Conservation (phyloP, 2,113 vertebrate genomes). For the Chauna torquata region DNA sequence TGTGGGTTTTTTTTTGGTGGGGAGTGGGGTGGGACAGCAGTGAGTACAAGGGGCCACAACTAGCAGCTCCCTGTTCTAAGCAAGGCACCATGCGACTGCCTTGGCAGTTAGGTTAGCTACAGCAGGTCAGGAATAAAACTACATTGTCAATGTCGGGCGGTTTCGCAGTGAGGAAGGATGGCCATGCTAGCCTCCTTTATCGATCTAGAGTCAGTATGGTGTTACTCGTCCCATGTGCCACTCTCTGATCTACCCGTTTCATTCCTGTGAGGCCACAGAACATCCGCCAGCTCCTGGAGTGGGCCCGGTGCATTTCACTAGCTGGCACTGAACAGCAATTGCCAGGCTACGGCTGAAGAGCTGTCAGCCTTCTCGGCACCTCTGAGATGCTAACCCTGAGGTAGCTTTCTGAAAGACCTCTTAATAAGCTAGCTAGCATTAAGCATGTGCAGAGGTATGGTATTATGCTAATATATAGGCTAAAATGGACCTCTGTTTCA, state of each 20-base stretch:
- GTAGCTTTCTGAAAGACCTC: not conserved
- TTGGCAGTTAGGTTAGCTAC: not conserved
- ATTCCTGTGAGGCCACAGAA: not conserved
- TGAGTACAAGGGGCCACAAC: not conserved
- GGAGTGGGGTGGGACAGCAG: not conserved
- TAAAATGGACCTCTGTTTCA: not conserved
- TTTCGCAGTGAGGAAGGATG: not conserved
- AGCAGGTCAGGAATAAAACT: not conserved
- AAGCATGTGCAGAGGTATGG: not conserved
- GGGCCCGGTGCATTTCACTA: not conserved
- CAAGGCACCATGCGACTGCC: not conserved
- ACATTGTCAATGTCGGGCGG: not conserved
- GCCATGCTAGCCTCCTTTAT: not conserved
- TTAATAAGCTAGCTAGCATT: not conserved
- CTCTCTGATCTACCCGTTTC: not conserved
- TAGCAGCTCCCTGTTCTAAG: not conserved
- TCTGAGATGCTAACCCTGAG: not conserved
- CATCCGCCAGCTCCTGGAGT: not conserved
- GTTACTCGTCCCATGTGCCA: not conserved
- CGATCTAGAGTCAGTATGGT: not conserved
- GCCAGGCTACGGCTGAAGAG: constrained; percentile 7
- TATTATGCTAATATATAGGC: not conserved
- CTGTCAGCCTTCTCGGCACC: constrained; percentile 8
- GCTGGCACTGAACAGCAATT: not conserved
- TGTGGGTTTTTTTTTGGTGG: not conserved